A percentile compares a stretch with the other conserved stretches of the same genome.
These are phyloP conservation scores for Rhynchomys soricoides DNA, from an alignment of 2,113 vertebrate species.

Conservation along the genomic window DNA sequence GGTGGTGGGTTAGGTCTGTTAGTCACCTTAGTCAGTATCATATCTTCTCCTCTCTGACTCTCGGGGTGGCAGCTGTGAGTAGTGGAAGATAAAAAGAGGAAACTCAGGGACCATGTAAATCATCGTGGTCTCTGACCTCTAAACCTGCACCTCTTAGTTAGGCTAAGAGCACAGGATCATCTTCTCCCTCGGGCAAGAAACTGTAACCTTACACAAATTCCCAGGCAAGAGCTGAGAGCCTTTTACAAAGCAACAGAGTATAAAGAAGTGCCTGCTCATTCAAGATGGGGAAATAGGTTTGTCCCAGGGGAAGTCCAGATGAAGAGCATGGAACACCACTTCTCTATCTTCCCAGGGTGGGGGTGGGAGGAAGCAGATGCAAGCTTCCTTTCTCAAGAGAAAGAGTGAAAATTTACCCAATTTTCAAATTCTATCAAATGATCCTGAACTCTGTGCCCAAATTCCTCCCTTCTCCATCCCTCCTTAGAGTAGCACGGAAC, in stretches of 20 bases:
- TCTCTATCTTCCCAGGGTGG: background rate
- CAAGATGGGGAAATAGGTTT: slow-evolving; percentile 50
- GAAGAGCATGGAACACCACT: background rate
- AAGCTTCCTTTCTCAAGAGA: slow-evolving; percentile 44
- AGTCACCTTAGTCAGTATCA: background rate
- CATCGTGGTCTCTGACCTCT: background rate
- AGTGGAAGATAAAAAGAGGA: background rate
- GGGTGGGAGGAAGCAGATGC: background rate
- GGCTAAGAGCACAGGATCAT: background rate
- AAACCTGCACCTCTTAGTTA: background rate
- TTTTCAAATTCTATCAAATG: background rate
- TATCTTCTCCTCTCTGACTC: background rate
- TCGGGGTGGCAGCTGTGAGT: background rate
- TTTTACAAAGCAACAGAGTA: background rate
- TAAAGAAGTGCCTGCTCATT: slow-evolving; percentile 7
- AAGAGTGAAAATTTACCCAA: background rate
- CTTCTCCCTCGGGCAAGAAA: slow-evolving; percentile 16
- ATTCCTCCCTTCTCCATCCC: background rate
- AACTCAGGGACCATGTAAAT: background rate
- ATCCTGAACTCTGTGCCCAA: background rate
- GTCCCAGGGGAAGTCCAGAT: slow-evolving; percentile 41
- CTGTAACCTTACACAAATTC: background rate
- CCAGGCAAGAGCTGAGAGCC: slow-evolving; percentile 10
- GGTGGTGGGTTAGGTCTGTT: background rate
- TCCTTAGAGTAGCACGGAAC: background rate